Percentiles rank a stretch among this genome's conserved stretches.
These are phyloP conservation scores for Nibea coibor DNA, from an alignment of 2,113 vertebrate genomes.

Conservation along the genomic window DNA sequence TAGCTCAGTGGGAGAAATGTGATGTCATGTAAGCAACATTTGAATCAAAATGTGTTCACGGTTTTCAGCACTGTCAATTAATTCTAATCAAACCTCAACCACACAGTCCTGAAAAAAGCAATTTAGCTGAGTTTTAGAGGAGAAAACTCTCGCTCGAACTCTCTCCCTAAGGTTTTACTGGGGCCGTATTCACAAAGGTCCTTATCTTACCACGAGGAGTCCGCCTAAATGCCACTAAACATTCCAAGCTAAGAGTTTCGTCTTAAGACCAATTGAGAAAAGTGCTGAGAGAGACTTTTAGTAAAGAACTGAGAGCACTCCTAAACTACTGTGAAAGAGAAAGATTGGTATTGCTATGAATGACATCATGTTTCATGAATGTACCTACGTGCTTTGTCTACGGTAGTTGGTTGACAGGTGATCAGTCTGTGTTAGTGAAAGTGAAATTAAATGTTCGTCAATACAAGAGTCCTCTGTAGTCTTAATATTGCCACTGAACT, in stretches of 20 bases:
- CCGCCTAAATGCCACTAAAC: no score
- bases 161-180: background rate
- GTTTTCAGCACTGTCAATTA: no score
- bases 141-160: no score
- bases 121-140: no score
- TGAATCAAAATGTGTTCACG: background rate
- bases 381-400: no score
- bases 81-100: no score
- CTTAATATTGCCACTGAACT: background rate
- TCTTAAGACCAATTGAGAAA: background rate
- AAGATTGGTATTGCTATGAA: background rate
- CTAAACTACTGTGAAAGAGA: background rate
- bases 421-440: background rate
- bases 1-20: background rate
- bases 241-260: no score
- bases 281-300: background rate
- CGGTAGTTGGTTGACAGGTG: background rate
- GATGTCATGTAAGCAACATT: background rate
- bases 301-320: background rate
- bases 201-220: no score
- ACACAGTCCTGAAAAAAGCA: no score
- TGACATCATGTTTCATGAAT: background rate
- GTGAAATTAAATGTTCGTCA: background rate
- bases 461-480: background rate
- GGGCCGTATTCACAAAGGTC: no score